These are phyloP conservation scores for Oreochromis grahami DNA, from an alignment of 2,797 vertebrate species.

Conservation along the genomic window DNA sequence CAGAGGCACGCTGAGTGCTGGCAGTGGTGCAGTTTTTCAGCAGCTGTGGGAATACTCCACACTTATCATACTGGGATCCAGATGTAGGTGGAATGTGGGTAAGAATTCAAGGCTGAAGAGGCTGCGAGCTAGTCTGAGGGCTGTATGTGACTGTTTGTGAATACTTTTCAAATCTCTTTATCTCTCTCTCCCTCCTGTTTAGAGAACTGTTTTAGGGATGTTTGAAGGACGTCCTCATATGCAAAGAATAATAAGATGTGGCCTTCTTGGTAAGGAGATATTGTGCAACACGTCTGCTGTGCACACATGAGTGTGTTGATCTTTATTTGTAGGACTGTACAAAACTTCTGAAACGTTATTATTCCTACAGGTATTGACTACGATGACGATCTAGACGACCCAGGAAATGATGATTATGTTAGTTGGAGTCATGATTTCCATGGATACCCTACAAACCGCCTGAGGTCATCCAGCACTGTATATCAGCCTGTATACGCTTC, in stretches of 20 bases:
- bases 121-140: not conserved
- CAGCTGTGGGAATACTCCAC: not conserved
- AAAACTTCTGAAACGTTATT: not conserved
- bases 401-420: not conserved
- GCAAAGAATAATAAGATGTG: constrained; percentile 31
- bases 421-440: not conserved
- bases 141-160: not conserved
- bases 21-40: not conserved
- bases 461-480: not conserved
- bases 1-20: not conserved
- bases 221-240: constrained; percentile 13
- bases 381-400: not conserved
- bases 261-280: constrained; percentile 49
- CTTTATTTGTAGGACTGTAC: not conserved
- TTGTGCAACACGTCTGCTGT: not conserved
- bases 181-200: not conserved
- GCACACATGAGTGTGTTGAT: not conserved
- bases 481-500: not conserved
- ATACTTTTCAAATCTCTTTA: not conserved
- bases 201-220: constrained; percentile 46
- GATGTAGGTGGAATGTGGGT: not conserved
- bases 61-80: not conserved
- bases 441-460: not conserved
- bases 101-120: not conserved
- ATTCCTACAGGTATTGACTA: constrained; percentile 1